phyloP scores from a whole-genome alignment of 2,113 vertebrate species.

The Lasiurus cinereus region DNA sequence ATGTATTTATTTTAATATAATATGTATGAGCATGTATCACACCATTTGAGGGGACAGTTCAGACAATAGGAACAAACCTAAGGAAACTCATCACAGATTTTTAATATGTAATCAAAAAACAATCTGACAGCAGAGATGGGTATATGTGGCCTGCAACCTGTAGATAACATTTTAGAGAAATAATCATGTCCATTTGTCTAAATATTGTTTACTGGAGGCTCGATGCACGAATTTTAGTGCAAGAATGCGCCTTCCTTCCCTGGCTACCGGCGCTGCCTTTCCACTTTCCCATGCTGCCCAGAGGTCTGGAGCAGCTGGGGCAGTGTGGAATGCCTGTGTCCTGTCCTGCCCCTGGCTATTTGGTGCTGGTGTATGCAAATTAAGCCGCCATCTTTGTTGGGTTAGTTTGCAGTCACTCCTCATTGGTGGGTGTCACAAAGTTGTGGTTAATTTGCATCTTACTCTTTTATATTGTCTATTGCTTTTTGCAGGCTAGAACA shows the following conservation, averaged over 20 bases:
- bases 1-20: constrained; percentile 88
- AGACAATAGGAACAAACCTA: constrained; percentile 86
- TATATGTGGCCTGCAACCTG: not conserved
- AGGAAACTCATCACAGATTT: constrained; percentile 64
- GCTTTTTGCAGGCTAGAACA: not conserved
- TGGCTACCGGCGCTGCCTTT: too few species aligned
- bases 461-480: not conserved
- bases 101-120: constrained; percentile 49
- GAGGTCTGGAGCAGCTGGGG: too few species aligned
- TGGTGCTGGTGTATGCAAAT: too few species aligned
- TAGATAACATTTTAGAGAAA: constrained; percentile 32
- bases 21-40: constrained; percentile 89
- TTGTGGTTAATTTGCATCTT: too few species aligned
- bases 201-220: not conserved
- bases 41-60: constrained; percentile 81
- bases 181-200: not conserved
- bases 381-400: too few species aligned
- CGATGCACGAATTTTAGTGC: too few species aligned
- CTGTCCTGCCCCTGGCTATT: too few species aligned
- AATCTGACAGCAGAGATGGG: not conserved
- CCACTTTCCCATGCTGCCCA: too few species aligned
- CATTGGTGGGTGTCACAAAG: too few species aligned
- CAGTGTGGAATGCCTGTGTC: too few species aligned
- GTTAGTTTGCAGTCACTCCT: too few species aligned
- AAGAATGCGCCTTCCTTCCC: too few species aligned